These are phyloP conservation scores for Nycticebus coucang DNA, from an alignment of 2,113 vertebrate genomes.

Conservation along the genomic window DNA sequence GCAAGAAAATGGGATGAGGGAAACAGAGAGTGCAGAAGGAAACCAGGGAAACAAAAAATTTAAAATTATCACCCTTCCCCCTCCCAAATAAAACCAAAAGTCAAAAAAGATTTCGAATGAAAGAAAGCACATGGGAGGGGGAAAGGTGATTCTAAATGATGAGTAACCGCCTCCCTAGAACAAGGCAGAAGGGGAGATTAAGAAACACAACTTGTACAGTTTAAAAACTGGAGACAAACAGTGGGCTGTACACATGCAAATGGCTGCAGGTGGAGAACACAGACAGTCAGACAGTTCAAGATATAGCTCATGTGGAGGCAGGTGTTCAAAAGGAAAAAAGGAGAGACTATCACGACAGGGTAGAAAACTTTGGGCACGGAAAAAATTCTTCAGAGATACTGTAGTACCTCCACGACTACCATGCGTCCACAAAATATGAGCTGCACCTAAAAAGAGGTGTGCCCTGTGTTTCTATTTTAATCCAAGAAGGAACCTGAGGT, in stretches of 20 bases:
- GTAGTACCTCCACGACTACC: not conserved
- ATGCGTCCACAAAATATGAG: constrained; percentile 36
- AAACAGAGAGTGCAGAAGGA: constrained; percentile 31
- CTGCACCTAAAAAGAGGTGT: not conserved
- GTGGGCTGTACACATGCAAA: constrained; percentile 43
- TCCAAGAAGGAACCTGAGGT: constrained; percentile 43
- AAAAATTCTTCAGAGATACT: constrained; percentile 38
- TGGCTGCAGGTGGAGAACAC: not conserved
- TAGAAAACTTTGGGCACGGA: not conserved
- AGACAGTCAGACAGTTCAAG: not conserved
- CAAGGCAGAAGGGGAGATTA: constrained; percentile 33
- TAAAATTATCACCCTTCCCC: constrained; percentile 74
- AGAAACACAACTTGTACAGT: constrained; percentile 43
- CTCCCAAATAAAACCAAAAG: constrained; percentile 72
- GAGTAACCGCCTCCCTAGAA: constrained; percentile 59
- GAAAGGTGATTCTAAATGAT: constrained; percentile 66
- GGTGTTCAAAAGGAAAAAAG: constrained; percentile 1
- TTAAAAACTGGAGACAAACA: constrained; percentile 9
- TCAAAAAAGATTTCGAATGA: constrained; percentile 70
- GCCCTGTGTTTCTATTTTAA: constrained; percentile 39
- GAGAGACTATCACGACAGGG: not conserved
- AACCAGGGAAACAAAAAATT: constrained; percentile 52
- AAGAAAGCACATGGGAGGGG: constrained; percentile 70
- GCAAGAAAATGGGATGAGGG: constrained; percentile 79
- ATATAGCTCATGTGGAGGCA: constrained; percentile 39